These are phyloP conservation scores for Falco peregrinus DNA, from an alignment of 2,797 vertebrate species.

Conservation along the genomic window DNA sequence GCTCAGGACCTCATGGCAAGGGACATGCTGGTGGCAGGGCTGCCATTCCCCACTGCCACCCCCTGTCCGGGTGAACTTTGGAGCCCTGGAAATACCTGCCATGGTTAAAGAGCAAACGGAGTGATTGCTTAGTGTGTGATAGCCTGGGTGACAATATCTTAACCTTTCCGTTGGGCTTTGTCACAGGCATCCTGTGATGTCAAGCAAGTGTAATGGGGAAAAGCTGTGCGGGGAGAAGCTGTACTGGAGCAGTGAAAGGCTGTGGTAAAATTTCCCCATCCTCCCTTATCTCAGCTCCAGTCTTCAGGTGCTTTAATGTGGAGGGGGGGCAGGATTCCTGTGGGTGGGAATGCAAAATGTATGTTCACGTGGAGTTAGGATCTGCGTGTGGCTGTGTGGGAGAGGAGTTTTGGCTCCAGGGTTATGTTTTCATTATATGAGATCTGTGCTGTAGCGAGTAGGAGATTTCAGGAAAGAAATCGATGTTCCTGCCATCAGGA, in stretches of 20 bases:
- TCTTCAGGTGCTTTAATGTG: not conserved
- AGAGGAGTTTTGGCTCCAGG: conserved; percentile 17
- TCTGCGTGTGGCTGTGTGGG: not conserved
- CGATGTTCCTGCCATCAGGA: not conserved
- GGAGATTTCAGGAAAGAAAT: not conserved
- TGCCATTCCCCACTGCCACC: not conserved
- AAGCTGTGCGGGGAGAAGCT: not conserved
- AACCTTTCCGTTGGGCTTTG: not conserved
- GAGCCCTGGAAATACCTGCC: not conserved
- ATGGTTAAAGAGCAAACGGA: not conserved
- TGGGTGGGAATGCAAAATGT: not conserved
- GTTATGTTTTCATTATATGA: not conserved
- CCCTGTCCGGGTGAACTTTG: rapidly evolving
- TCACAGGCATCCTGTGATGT: not conserved
- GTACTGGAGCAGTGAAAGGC: not conserved
- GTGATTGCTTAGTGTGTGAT: not conserved
- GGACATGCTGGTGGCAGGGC: not conserved
- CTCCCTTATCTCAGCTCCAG: not conserved
- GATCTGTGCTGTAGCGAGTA: not conserved
- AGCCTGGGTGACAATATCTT: not conserved
- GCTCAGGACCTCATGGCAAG: not conserved
- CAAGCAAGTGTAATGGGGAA: not conserved
- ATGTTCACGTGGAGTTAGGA: not conserved
- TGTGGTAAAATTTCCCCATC: not conserved
- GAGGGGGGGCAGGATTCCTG: not conserved